Base-by-base conservation (phyloP, 2,113 vertebrate species). In the Psilopogon haemacephalus region DNA sequence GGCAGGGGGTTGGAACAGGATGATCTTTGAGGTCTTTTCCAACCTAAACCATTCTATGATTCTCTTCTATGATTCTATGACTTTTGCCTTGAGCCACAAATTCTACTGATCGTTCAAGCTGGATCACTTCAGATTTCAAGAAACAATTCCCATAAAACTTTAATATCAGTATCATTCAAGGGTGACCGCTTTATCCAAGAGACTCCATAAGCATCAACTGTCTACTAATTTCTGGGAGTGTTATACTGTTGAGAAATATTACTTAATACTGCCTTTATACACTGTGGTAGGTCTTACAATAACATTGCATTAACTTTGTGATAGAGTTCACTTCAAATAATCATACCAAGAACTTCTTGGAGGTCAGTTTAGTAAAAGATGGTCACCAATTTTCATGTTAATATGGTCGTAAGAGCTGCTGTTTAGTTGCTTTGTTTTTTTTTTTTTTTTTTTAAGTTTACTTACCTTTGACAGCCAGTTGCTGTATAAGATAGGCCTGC, bases 381-480 rank as follows among this genome's bases (percentile, higher is more conserved):
- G 28, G 68, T 11, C 55, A 85, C 12, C 0, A 0, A 88, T 10
- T 50, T 42, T 23, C n/a, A 35, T 4, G 16, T 18, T 42, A 74
- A 60, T 19, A 26, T 1, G 30, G n/a, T 15, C 5, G 0, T 21
- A 86, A 64, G 6, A 81, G 26, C 11, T n/a, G 16, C 46, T 30
- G 38, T 18, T 54, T 58, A 52, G 13, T 11, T 70, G 44, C 56
- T 67, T 5, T 55, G 32, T 2, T 3, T 18, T 37, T 38, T 23
- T 9, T n/a, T 8, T 0, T n/a, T n/a, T 40, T 38, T 7, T 3
- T 48, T 48, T 23, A 24, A 30, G 40, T 69, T 86, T n/a, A 82
- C 75, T 88, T 86, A 98, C 99, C 98, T 99, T 99, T 1, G 99
- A 99, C 37, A 99, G 96, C 99, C 99, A 99, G 98, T 99, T 99